Percentiles rank a stretch among this genome's conserved stretches.
Evolutionary conservation across 2,888 invertebrate species (phyloP).

Genomic region (Bhutanitis thaidina): DNA sequence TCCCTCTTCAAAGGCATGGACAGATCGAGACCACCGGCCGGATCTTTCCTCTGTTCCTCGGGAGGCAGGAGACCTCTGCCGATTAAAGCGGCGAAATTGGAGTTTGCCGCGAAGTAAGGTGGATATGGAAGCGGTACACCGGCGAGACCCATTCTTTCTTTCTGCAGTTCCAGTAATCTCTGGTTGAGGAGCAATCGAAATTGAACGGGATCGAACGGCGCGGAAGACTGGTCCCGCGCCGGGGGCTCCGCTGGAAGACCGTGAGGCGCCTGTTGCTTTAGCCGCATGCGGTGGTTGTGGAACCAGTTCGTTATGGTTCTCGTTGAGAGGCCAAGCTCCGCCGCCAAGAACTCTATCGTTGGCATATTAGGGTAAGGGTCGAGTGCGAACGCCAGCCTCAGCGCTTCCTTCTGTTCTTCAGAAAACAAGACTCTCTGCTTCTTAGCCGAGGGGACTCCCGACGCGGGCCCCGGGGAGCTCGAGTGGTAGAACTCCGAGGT

Average conservation of each 20-base stretch:
- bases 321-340: conserved; percentile 93
- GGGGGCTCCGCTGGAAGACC: conserved; percentile 87
- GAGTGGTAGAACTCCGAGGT: conserved; percentile 94
- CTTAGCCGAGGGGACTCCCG: conserved; percentile 91
- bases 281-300: conserved; percentile 99
- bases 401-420: conserved; percentile 98
- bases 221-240: conserved; percentile 84
- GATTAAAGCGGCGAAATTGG: conserved; percentile 87
- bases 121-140: conserved; percentile 88
- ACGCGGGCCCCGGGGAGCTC: conserved; percentile 87
- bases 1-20: conserved; percentile 91
- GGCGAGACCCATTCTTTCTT: conserved; percentile 89
- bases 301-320: conserved; percentile 99
- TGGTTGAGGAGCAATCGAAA: conserved; percentile 94
- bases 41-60: conserved; percentile 84
- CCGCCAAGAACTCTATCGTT: conserved; percentile 96
- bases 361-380: conserved; percentile 98
- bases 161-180: conserved; percentile 91
- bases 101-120: conserved; percentile 88
- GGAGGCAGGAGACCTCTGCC: conserved; percentile 83
- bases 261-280: conserved; percentile 94
- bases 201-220: conserved; percentile 95
- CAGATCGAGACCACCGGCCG: conserved; percentile 92
- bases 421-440: conserved; percentile 98
- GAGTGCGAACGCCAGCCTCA: conserved; percentile 94